phyloP scores from a whole-genome alignment of 2,113 vertebrate species.

The Callochromis pleurospilus region DNA sequence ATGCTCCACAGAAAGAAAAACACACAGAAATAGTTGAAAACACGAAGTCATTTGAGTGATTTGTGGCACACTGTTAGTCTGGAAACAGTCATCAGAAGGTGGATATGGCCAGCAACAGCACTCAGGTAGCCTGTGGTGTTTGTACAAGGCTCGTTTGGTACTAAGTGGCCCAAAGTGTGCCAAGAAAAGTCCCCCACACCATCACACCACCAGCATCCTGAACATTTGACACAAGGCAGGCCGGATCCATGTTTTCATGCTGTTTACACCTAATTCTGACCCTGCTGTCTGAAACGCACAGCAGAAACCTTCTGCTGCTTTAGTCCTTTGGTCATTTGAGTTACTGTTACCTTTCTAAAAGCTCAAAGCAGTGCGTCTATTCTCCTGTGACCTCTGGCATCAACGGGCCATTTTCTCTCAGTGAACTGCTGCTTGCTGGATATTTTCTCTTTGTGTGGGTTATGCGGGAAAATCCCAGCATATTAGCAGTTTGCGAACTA shows the following conservation, averaged over 20 bases:
- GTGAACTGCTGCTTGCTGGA: background rate
- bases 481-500: background rate
- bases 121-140: background rate
- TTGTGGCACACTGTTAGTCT: background rate
- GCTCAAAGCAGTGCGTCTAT: background rate
- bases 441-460: background rate
- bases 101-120: background rate
- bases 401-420: background rate
- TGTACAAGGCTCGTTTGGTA: background rate
- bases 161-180: background rate
- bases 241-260: accelerated
- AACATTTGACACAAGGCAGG: background rate
- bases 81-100: background rate
- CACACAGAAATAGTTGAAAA: background rate
- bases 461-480: background rate
- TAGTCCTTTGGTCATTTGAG: background rate
- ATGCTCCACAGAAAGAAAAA: background rate
- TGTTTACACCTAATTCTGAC: accelerated
- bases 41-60: background rate
- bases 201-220: background rate
- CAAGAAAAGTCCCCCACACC: background rate
- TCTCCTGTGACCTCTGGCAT: accelerated
- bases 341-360: background rate
- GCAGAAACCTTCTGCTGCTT: background rate
- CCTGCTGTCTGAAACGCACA: background rate